phyloP scores from a whole-genome alignment of 2,797 vertebrate species.

The Erpetoichthys calabaricus region DNA sequence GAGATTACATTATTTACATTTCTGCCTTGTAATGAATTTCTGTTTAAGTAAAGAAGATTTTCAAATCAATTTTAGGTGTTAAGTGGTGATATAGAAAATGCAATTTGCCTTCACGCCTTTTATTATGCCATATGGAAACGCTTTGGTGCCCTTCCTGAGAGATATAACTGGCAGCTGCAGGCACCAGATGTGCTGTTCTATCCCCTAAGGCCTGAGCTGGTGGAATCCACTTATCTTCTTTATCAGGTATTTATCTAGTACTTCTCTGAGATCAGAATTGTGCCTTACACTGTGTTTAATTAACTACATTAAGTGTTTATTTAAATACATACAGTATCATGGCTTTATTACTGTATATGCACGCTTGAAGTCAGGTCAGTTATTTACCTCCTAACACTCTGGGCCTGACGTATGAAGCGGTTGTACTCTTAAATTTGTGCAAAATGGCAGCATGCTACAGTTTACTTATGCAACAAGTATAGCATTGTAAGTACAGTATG shows the following conservation, averaged over 20 bases:
- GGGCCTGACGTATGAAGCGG: neutral
- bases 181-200: slow-evolving; percentile 91
- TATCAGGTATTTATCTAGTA: slow-evolving; percentile 66
- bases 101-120: slow-evolving; percentile 95
- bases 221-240: slow-evolving; percentile 90
- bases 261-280: neutral
- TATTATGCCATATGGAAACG: slow-evolving; percentile 98
- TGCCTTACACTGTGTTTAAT: neutral
- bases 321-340: too few relatives aligned
- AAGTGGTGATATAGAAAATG: slow-evolving; percentile 92
- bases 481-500: too few relatives aligned
- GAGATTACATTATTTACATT: neutral
- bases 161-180: slow-evolving; percentile 96
- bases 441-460: too few relatives aligned
- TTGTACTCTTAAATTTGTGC: too few relatives aligned
- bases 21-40: neutral
- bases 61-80: slow-evolving; percentile 55
- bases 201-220: slow-evolving; percentile 83
- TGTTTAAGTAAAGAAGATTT: neutral
- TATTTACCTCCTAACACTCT: neutral
- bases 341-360: too few relatives aligned
- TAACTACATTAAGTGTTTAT: too few relatives aligned
- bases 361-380: accelerated
- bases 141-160: slow-evolving; percentile 88
- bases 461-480: too few relatives aligned